A percentile compares a stretch with the other conserved stretches of the same genome.
phyloP scores from a whole-genome alignment of 2,113 vertebrate species.

The Taurulus bubalis region DNA sequence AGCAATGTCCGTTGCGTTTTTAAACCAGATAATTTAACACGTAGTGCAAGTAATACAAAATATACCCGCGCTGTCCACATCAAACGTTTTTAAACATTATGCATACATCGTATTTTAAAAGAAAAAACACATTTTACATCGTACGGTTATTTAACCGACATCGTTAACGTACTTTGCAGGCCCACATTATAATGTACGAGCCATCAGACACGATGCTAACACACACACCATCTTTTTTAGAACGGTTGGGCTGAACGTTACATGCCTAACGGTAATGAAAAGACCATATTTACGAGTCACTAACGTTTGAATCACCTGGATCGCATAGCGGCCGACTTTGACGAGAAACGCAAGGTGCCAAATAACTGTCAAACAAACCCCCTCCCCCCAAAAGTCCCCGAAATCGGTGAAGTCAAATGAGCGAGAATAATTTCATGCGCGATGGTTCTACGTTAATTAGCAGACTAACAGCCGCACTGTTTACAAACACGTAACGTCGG shows the following conservation, averaged over 20 bases:
- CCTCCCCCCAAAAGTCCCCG: not conserved
- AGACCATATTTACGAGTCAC: not conserved
- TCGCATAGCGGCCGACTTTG: not conserved
- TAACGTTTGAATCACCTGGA: not conserved
- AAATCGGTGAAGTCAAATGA: not conserved
- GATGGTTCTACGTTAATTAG: conserved; percentile 43
- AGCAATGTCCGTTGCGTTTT: not conserved
- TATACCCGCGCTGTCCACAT: not conserved
- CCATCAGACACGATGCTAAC: conserved; percentile 61
- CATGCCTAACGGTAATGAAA: not conserved
- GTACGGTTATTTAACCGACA: not conserved
- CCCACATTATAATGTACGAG: conserved; percentile 32
- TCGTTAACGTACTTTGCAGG: conserved; percentile 15
- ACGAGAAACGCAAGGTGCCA: not conserved
- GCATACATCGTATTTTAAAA: not conserved
- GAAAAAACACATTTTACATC: not conserved
- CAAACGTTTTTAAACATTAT: not conserved
- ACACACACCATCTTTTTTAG: not conserved
- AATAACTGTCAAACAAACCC: conserved; percentile 10
- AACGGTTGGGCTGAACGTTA: not conserved
- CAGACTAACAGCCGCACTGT: conserved; percentile 41
- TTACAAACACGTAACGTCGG: conserved; percentile 62
- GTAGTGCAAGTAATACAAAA: not conserved
- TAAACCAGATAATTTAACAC: not conserved
- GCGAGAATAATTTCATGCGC: conserved; percentile 46